A percentile compares a stretch with the other conserved stretches of the same genome.
Evolutionary conservation across 2,113 vertebrate species (phyloP).

Genomic region (Coturnix japonica): DNA sequence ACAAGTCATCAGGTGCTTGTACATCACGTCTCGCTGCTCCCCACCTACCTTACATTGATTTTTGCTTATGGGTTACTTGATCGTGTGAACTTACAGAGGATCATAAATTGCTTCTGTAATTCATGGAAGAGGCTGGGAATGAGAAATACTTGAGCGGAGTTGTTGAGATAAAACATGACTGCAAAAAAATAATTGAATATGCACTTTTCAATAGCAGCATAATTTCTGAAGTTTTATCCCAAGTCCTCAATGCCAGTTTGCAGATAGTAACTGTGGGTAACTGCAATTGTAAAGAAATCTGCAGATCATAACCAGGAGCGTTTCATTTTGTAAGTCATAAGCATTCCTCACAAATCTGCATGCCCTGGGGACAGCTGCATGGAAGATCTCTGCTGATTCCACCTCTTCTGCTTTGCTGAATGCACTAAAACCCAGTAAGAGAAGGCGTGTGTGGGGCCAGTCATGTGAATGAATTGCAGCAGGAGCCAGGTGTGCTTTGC

Average conservation of each 20-base stretch:
- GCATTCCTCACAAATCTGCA: not conserved
- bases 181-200: not conserved
- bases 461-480: not conserved
- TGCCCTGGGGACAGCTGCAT: not conserved
- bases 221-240: not conserved
- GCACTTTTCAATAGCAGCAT: not conserved
- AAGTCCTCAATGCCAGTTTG: not conserved
- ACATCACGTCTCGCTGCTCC: not conserved
- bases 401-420: not conserved
- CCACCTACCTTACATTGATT: constrained; percentile 30
- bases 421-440: not conserved
- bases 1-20: not conserved
- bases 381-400: not conserved
- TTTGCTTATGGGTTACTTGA: constrained; percentile 53
- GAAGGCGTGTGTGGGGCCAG: fast-evolving
- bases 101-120: constrained; percentile 31
- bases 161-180: not conserved
- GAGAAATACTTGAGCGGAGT: not conserved
- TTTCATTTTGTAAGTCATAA: not conserved
- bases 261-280: not conserved
- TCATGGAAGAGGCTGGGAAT: not conserved
- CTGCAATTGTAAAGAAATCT: not conserved
- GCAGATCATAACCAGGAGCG: not conserved
- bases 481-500: not conserved
- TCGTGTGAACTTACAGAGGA: constrained; percentile 18